A percentile compares a stretch with the other conserved stretches of the same genome.
phyloP scores from a whole-genome alignment of 1,140 invertebrate genomes.

The Aradophagus sp. region DNA sequence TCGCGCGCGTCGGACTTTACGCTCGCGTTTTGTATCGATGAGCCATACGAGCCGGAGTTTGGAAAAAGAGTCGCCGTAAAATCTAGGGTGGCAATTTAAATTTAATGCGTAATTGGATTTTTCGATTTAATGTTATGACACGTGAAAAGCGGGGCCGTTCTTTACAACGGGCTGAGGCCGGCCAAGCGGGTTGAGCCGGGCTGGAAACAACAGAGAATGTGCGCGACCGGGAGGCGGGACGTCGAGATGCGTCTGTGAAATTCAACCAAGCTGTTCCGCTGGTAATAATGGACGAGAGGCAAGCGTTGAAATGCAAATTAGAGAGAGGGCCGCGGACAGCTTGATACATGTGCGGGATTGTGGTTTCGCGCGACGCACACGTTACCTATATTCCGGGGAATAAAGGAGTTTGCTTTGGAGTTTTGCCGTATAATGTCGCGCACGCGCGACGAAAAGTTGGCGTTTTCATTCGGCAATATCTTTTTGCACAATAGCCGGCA shows the following conservation, averaged over 20 bases:
- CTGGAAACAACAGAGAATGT: conserved; percentile 51
- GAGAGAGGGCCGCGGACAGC: conserved; percentile 72
- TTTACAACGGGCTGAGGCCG: conserved; percentile 26
- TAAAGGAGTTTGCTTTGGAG: conserved; percentile 71
- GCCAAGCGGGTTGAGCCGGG: conserved; percentile 21
- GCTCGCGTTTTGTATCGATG: no score
- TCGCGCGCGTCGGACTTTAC: no score
- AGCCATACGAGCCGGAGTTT: no score
- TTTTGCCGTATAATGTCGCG: conserved; percentile 62
- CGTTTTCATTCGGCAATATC: conserved; percentile 9
- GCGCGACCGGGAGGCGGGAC: conserved; percentile 20
- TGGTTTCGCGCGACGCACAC: conserved; percentile 69
- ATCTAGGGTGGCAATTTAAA: conserved; percentile 22
- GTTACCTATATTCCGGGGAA: conserved; percentile 68
- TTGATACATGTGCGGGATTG: conserved; percentile 74
- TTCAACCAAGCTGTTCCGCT: conserved; percentile 64
- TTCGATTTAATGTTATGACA: conserved; percentile 42
- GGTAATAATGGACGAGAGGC: conserved; percentile 72
- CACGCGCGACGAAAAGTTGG: conserved; percentile 38
- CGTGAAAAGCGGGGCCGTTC: conserved; percentile 39
- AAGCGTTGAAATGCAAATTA: conserved; percentile 75
- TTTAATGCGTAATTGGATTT: conserved; percentile 45
- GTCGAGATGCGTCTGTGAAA: conserved; percentile 64
- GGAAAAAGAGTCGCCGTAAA: no score
- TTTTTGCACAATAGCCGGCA: no score